Evolutionary conservation across 2,113 vertebrate species (phyloP).

Genomic region (Pygoscelis adeliae): DNA sequence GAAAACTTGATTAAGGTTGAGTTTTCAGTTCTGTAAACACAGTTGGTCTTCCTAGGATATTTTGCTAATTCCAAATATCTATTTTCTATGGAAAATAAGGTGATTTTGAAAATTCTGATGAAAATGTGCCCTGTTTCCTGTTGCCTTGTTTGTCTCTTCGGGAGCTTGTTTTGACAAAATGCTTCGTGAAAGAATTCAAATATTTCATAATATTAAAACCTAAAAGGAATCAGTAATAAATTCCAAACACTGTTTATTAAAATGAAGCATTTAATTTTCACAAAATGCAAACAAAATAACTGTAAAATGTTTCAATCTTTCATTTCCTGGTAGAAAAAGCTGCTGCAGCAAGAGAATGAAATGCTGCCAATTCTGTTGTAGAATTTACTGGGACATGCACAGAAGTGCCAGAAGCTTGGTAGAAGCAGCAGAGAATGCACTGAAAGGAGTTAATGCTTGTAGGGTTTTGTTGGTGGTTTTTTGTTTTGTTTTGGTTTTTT

Average conservation of each 20-base stretch:
- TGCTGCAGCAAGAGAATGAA: not conserved
- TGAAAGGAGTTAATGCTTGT: not conserved
- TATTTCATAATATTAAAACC: not conserved
- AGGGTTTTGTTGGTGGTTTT: not conserved
- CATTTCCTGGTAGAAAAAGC: not conserved
- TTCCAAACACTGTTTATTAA: not conserved
- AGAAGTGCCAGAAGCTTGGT: not conserved
- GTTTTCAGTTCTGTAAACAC: not conserved
- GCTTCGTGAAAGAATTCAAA: not conserved
- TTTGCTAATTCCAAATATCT: not conserved
- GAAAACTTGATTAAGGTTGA: not conserved
- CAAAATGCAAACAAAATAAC: not conserved
- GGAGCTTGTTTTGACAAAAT: slow-evolving; percentile 24
- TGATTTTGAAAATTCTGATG: not conserved
- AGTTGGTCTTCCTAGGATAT: not conserved
- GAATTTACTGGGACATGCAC: not conserved
- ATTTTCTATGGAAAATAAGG: not conserved
- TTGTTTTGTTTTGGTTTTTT: not conserved
- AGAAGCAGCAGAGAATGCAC: not conserved
- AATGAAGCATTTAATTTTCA: slow-evolving; percentile 9
- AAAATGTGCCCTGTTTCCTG: not conserved
- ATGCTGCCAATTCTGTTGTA: not conserved
- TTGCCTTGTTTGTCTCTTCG: not conserved
- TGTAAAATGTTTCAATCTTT: not conserved
- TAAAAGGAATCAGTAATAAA: not conserved